A percentile compares a stretch with the other conserved stretches of the same genome.
Evolutionary conservation across 2,888 invertebrate species (phyloP).

Genomic region (Tachina grossa): DNA sequence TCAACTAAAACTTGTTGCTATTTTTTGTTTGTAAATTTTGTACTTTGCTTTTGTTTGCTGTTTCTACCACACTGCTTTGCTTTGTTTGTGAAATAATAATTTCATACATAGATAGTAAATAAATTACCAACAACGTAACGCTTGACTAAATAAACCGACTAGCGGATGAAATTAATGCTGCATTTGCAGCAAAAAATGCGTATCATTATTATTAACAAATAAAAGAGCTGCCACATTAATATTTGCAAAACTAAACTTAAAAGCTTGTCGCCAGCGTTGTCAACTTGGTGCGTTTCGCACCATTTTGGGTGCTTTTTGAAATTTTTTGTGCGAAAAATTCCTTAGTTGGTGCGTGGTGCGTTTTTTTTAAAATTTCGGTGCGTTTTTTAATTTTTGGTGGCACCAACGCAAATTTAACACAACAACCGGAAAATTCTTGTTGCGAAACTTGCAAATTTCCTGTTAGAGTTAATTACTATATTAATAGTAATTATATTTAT

Average conservation of each 20-base stretch:
- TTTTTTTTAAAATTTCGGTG: too few species aligned
- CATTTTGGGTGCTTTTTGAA: too few species aligned
- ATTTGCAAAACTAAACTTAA: neutral
- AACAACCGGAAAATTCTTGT: too few species aligned
- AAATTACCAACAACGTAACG: constrained; percentile 31
- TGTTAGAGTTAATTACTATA: too few species aligned
- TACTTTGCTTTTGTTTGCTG: constrained; percentile 22
- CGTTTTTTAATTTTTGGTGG: too few species aligned
- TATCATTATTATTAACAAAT: neutral
- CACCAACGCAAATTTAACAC: too few species aligned
- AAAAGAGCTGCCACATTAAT: constrained; percentile 8
- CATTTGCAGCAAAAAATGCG: constrained; percentile 1
- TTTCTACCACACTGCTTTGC: constrained; percentile 23
- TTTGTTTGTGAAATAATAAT: constrained; percentile 3
- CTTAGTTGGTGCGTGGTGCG: too few species aligned
- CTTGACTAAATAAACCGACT: constrained; percentile 32
- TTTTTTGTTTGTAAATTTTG: constrained; percentile 34
- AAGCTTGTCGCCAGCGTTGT: neutral
- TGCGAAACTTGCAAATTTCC: too few species aligned
- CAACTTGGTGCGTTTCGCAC: too few species aligned
- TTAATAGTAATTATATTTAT: too few species aligned
- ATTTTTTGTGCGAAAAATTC: too few species aligned
- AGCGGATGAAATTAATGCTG: neutral
- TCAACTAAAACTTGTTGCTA: constrained; percentile 47
- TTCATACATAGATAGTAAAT: too few species aligned